These are phyloP conservation scores for Nephrocerus scutellatus DNA, from an alignment of 2,888 invertebrate species.

Conservation along the genomic window DNA sequence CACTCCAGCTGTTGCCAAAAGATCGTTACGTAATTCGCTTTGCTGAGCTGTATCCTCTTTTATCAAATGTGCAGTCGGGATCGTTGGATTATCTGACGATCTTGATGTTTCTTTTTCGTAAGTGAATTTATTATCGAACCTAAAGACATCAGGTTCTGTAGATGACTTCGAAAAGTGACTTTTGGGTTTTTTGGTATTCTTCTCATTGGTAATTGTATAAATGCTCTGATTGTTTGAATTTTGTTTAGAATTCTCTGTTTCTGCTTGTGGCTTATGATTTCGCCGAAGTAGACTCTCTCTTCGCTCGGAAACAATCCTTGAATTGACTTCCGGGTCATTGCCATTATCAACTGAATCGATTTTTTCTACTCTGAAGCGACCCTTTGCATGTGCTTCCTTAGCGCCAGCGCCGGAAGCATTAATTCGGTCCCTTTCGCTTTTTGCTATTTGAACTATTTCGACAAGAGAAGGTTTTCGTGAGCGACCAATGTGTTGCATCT, in stretches of 20 bases:
- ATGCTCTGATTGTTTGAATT: slow-evolving; percentile 23
- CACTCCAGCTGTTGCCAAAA: slow-evolving; percentile 18
- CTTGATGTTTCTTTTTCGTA: slow-evolving; percentile 19
- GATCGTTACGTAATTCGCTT: too few relatives aligned
- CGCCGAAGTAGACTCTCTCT: slow-evolving; percentile 38
- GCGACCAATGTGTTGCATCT: slow-evolving; percentile 36
- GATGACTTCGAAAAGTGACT: slow-evolving; percentile 18
- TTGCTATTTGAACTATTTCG: slow-evolving; percentile 43
- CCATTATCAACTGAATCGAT: slow-evolving; percentile 25
- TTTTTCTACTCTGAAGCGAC: slow-evolving; percentile 38
- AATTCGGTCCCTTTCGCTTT: slow-evolving; percentile 33
- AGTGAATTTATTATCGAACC: slow-evolving; percentile 35
- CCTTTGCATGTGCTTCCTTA: slow-evolving; percentile 35
- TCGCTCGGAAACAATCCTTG: slow-evolving; percentile 41
- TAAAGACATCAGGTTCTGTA: slow-evolving; percentile 38
- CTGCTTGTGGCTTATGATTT: slow-evolving; percentile 21
- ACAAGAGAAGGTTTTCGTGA: slow-evolving; percentile 42
- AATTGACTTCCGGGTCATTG: slow-evolving; percentile 41
- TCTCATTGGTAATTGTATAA: slow-evolving; percentile 50
- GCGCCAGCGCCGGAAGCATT: slow-evolving; percentile 18
- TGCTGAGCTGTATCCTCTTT: too few relatives aligned
- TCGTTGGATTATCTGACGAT: slow-evolving; percentile 21
- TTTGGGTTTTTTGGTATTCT: slow-evolving; percentile 41
- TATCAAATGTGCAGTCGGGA: too few relatives aligned
- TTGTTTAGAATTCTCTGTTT: slow-evolving; percentile 10